These are phyloP conservation scores for Alectoris magna DNA, from an alignment of 2,797 vertebrate genomes.

Conservation along the genomic window DNA sequence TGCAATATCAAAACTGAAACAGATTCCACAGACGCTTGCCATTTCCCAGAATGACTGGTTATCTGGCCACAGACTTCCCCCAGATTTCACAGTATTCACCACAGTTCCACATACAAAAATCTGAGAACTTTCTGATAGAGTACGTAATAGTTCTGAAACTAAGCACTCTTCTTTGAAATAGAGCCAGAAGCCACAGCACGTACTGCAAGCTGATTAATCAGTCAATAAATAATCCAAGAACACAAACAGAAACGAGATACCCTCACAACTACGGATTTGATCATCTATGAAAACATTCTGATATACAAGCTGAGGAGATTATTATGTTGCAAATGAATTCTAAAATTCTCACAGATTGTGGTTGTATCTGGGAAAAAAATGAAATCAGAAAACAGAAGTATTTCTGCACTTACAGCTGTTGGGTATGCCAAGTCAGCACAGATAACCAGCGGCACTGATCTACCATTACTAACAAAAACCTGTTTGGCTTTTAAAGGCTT, in stretches of 20 bases:
- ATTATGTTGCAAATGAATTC: background rate
- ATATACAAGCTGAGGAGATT: background rate
- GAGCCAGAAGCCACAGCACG: background rate
- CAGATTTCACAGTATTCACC: background rate
- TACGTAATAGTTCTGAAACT: background rate
- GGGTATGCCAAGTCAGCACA: background rate
- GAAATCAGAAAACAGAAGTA: rapidly evolving
- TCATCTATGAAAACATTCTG: background rate
- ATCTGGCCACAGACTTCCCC: background rate
- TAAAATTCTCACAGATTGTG: background rate
- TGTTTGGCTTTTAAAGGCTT: background rate
- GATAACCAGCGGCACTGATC: background rate
- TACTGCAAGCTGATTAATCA: background rate
- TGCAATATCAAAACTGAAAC: background rate
- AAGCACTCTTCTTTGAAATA: background rate
- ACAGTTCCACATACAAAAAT: background rate
- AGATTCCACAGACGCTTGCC: background rate
- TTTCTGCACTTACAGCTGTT: background rate
- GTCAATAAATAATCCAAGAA: background rate
- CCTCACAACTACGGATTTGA: background rate
- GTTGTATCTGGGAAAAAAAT: background rate
- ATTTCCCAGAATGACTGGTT: background rate
- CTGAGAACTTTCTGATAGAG: background rate
- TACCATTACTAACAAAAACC: background rate
- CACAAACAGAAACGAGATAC: background rate